These are phyloP conservation scores for Cochlearius cochlearius DNA, from an alignment of 2,113 vertebrate species.

Conservation along the genomic window DNA sequence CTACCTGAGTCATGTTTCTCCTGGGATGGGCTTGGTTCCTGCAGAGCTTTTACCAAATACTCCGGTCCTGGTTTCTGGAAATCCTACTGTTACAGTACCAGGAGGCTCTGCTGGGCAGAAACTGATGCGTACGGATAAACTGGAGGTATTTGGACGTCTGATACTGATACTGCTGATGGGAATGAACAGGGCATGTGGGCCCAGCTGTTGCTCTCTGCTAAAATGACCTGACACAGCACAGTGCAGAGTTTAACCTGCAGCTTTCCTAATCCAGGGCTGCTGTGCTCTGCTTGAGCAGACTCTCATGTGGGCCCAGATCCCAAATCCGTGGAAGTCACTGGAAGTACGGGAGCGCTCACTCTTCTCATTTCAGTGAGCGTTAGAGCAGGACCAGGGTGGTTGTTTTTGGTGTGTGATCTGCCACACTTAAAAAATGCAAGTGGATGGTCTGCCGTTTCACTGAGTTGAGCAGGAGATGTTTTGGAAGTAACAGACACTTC, in stretches of 20 bases:
- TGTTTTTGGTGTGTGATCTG: background rate
- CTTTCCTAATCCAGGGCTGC: background rate
- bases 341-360: background rate
- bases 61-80: slow-evolving; percentile 90
- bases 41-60: slow-evolving; percentile 90
- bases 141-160: slow-evolving; percentile 85
- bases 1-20: slow-evolving; percentile 91
- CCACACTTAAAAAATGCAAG: background rate
- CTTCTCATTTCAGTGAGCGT: background rate
- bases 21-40: slow-evolving; percentile 91
- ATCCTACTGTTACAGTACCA: slow-evolving; percentile 85
- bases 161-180: background rate
- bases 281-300: background rate
- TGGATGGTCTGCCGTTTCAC: background rate
- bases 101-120: slow-evolving; percentile 87
- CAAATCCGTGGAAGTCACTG: background rate
- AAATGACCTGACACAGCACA: background rate
- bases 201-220: background rate
- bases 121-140: slow-evolving; percentile 92
- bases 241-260: background rate
- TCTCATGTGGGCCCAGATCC: rapidly evolving
- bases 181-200: background rate
- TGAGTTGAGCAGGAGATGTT: background rate
- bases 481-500: background rate
- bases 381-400: background rate